Evolutionary conservation across 2,113 vertebrate species (phyloP), one percentile per base, ranked within the genome.

Genomic region (Formicarius rufipectus): DNA sequence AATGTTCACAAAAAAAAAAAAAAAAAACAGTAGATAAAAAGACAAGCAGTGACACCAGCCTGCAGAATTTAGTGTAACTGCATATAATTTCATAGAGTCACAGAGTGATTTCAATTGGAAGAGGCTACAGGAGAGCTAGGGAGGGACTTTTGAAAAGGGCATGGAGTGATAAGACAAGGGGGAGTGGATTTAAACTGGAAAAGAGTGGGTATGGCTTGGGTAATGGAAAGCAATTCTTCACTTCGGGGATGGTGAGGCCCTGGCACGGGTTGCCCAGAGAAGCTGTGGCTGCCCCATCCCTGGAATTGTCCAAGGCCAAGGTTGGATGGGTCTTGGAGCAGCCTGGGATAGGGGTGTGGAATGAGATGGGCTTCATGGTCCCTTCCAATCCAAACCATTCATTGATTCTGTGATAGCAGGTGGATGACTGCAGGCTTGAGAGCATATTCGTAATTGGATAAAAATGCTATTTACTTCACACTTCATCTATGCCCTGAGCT

Each of bases 301-400:
- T 76, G 55, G 21, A 37, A 55, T 17, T 62, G 35, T 49, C 21
- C 30, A 35, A 69, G 49, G 31, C 1, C 25, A n/a, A 49, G 6
- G 30, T 0, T 83, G 55, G 63, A 31, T 0, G 0, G 30, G 55
- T 4, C 12, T 62, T 76, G 21, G 14, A 83, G 55, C n/a, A 60
- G 12, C 9, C 21, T 23, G 47, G 11, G 14, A 7, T 16, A 40
- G 52, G 45, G 20, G 45, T 18, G 45, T 45, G 18, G 31, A 7
- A 77, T 1, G 5, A 18, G 27, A 24, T 37, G 35, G 3, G 12
- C 6, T 90, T 76, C 62, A 62, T 18, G n/a, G 16, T 56, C 22
- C 9, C 14, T 84, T 77, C 17, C 10, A 42, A 24, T 12, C 14
- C 42, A 90, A 7, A 49, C 18, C 22, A 24, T 37, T 27, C 18